Conservation (phyloP, 2,888 invertebrate genomes). For the Orchesellides sinensis region DNA sequence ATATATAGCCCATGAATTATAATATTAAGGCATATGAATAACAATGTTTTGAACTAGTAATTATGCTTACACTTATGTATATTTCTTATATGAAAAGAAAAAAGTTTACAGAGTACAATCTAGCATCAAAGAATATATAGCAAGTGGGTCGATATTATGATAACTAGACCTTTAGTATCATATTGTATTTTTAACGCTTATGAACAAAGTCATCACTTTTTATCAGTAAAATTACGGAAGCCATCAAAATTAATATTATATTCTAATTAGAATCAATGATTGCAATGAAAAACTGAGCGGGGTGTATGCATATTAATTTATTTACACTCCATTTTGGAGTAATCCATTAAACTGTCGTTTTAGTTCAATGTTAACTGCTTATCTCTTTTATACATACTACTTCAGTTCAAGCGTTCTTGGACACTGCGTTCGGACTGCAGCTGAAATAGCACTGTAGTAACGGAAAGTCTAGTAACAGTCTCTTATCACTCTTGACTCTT, state of each 20-base stretch:
- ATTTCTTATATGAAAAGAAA: constrained; percentile 14
- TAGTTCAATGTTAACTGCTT: constrained; percentile 48
- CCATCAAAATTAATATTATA: constrained; percentile 42
- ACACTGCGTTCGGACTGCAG: constrained; percentile 54
- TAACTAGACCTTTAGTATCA: neutral
- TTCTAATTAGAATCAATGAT: constrained; percentile 54
- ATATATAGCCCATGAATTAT: constrained; percentile 40
- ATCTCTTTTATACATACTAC: constrained; percentile 35
- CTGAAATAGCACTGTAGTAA: constrained; percentile 61
- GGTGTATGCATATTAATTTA: constrained; percentile 26
- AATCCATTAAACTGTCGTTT: constrained; percentile 35
- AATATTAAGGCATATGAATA: neutral
- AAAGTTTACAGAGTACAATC: constrained; percentile 18
- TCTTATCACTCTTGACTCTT: constrained; percentile 58
- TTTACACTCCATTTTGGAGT: constrained; percentile 34
- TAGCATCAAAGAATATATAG: constrained; percentile 40
- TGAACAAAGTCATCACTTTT: constrained; percentile 52
- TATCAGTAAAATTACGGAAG: constrained; percentile 64
- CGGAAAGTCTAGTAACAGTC: constrained; percentile 64
- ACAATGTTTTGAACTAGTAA: too few relatives aligned
- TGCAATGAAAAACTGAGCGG: constrained; percentile 59
- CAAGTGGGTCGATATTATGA: constrained; percentile 6
- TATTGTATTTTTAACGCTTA: constrained; percentile 6
- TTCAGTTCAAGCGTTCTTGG: constrained; percentile 62
- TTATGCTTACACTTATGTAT: neutral